Base-by-base conservation (phyloP, 2,888 invertebrate genomes). In the Ophion costatus region DNA sequence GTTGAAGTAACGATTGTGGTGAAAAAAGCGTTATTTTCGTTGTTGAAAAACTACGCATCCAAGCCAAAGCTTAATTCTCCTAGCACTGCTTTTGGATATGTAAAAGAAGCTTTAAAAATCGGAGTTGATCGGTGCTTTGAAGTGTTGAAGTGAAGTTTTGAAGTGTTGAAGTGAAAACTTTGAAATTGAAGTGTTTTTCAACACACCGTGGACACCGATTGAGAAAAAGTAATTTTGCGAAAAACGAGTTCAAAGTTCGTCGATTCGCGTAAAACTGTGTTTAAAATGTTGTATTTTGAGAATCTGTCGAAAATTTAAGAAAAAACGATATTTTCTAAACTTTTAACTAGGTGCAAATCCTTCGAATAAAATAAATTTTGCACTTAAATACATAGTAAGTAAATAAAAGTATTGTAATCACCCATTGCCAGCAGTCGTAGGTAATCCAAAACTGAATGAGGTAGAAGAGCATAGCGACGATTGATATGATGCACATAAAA, bases 401-500 rank as follows among this genome's bases (percentile, higher is more conserved):
- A 63, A 22, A 45, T 38, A 24, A 22, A 67, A 59, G 10, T 38
- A 24, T 3, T 29, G 2, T 24, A 81, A 80, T 77, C 83, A 93
- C 93, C 91, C 89, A 92, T 71, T 45, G 80, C 88, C 89, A 90
- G 45, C 83, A 84, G 45, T 93, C 93, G 71, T 84, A 86, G 3
- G 91, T 80, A 4, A 91, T 78, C 92, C 93, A 93, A 33, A 87
- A 87, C 42, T 93, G 92, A 24, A 92, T 73, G 5, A 92, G 87
- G 80, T 92, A 93, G n/a, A 93, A 38, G 33, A 82, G 76, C 89
- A 91, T 90, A n/a, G 89, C 89, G 38, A 92, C 89, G n/a, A 93
- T 88, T 22, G 93, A 92, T 17, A 92, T 22, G 20, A 92, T 88
- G 79, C 92, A 93, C 70, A 93, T 88, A 17, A 89, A 24, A 71